Evolutionary conservation across 2,888 invertebrate species (phyloP), one percentile per base, ranked within the genome.

Genomic region (Opisthograptis luteolata): DNA sequence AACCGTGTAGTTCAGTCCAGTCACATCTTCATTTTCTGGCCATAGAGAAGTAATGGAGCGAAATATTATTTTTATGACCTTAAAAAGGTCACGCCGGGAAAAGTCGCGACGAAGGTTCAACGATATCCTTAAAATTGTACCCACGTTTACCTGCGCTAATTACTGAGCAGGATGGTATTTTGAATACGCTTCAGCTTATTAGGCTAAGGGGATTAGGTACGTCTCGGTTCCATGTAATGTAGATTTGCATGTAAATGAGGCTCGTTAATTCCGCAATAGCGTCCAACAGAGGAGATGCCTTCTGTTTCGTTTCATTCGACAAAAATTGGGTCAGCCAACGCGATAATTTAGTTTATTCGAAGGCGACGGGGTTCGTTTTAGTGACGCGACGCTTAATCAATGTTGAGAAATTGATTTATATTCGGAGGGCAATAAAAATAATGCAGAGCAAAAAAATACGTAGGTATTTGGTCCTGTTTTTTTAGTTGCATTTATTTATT

Each of bases 211-310:
- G 66, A 68, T 70, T 68, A 62, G 42, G 35, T 43, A 62, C 44
- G 35, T 43, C 55, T 60, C 58, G 37, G 45, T 37, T 59, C 58
- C 43, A 58, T 47, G 59, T 64, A 62, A 68, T 60, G 53, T 66
- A 67, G 64, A 76, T 74, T 75, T 73, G 63, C 63, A 74, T 71
- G 57, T 55, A 66, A 70, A 76, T 69, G 64, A 67, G 60, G 48
- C 53, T 59, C 48, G 66, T 62, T 71, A 67, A 69, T 66, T 64
- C 61, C 45, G 37, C 37, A 51, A 60, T 62, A 64, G 46, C 58
- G 34, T 60, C 49, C 58, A 60, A 66, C 62, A 53, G 54, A 52
- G 61, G 68, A 63, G 62, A 57, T 57, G 41, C 20, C 43, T 24
- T 52, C 56, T 51, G 57, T 62, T 64, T 59, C 53, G 52, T 54